Conservation (phyloP, 92 coral and sea anemone genomes). For the Epizoanthus illoricatus region DNA sequence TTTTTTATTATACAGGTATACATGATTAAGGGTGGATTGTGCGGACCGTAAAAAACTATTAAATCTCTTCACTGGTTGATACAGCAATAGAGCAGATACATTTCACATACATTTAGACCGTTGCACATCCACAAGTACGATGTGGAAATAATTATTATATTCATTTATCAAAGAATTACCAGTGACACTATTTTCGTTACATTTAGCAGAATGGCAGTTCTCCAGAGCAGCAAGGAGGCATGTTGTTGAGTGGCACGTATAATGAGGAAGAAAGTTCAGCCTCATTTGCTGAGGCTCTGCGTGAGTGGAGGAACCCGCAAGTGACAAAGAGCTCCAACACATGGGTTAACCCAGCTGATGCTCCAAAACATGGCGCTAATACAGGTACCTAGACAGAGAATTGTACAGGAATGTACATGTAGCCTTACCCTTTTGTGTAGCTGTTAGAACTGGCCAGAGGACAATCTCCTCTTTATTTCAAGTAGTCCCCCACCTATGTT, state of each 20-base stretch:
- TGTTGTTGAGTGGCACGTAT: conserved; percentile 72
- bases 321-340: conserved; percentile 49
- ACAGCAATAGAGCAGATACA: no score
- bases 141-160: neutral
- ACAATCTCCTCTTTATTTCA: neutral
- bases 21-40: no score
- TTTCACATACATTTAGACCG: no score
- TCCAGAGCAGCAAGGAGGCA: conserved; percentile 59
- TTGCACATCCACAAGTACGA: neutral
- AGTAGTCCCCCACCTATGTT: neutral
- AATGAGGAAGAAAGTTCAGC: conserved; percentile 92
- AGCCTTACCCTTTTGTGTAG: neutral
- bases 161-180: neutral
- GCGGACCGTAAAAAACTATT: no score
- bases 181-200: neutral
- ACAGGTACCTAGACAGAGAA: conserved; percentile 24
- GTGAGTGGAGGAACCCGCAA: conserved; percentile 78
- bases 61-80: no score
- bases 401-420: conserved; percentile 25
- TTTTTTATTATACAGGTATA: no score
- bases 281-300: conserved; percentile 90
- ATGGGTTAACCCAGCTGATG: conserved; percentile 70
- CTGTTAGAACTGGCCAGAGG: neutral
- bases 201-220: conserved; percentile 49
- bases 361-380: conserved; percentile 38